Evolutionary conservation across 2,113 vertebrate species (phyloP), one percentile per base, ranked within the genome.

Genomic region (Formicarius rufipectus): DNA sequence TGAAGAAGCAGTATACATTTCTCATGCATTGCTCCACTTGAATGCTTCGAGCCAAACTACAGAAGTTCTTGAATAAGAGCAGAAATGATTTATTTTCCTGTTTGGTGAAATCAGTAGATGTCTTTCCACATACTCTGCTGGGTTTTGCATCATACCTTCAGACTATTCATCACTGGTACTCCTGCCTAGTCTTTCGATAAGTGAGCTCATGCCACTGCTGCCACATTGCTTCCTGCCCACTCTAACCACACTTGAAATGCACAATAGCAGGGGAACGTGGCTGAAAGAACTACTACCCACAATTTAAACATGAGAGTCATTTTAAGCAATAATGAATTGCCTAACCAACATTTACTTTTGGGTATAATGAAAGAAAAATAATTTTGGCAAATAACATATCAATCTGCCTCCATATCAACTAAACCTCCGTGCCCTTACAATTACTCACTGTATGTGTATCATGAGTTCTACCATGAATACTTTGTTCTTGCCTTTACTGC

Each of bases 181-280:
- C n/a, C 55, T 80, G 79, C 68, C 52, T 18, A 35, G 23, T 42
- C 30, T 74, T 69, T 58, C 42, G 67, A 2, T 35, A 60, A 63
- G 25, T 31, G 49, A 66, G 67, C 22, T 40, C 4, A 1, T 9
- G 33, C 62, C 66, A 25, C 24, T 52, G 56, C 64, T 49, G 58
- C 42, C 44, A 33, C 42, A 12, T 7, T 8, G 59, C 79, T 73
- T 85, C 79, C 72, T 23, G 63, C 52, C 35, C 47, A 9, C 31
- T 68, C 47, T 56, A 72, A 14, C 17, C 27, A 5, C 39, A 20
- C 3, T 10, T 37, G 55, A 75, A 62, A 75, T 2, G 60, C 18
- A 49, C 45, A 64, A 5, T 4, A 20, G 56, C 9, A 12, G 49
- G 30, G 9, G 12, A 55, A 40, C 0, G 1, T 7, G 20, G 27